Evolutionary conservation across 1,140 invertebrate genomes (phyloP).

Genomic region (Drosophila carrolli): DNA sequence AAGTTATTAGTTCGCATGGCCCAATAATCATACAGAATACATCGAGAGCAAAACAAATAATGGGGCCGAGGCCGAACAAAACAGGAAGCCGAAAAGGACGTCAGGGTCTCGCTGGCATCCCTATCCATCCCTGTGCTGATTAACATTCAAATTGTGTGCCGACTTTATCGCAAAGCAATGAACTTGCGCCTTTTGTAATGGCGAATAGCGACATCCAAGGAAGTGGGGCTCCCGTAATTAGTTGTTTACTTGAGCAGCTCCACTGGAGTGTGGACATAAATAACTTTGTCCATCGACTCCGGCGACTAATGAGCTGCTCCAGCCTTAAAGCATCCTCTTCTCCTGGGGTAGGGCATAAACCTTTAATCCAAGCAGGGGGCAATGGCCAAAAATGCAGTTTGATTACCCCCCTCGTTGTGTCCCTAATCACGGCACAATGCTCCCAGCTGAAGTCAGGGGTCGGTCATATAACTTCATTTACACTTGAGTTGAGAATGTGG

Average conservation of each 20-base stretch:
- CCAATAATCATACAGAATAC: slow-evolving; percentile 71
- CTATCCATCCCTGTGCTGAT: slow-evolving; percentile 52
- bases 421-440: slow-evolving; percentile 40
- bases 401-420: not conserved
- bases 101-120: not conserved
- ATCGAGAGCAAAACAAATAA: slow-evolving; percentile 51
- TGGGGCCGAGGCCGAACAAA: slow-evolving; percentile 24
- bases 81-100: slow-evolving; percentile 32
- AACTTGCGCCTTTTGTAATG: slow-evolving; percentile 78
- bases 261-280: slow-evolving; percentile 61
- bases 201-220: slow-evolving; percentile 40
- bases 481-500: slow-evolving; percentile 54
- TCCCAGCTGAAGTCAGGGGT: slow-evolving; percentile 11
- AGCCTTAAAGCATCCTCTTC: slow-evolving; percentile 20
- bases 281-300: slow-evolving; percentile 58
- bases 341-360: not conserved
- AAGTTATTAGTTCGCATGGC: slow-evolving; percentile 79
- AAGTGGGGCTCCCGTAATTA: slow-evolving; percentile 58
- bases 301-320: slow-evolving; percentile 62
- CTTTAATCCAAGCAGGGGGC: slow-evolving; percentile 52
- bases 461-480: slow-evolving; percentile 62
- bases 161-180: slow-evolving; percentile 81
- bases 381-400: slow-evolving; percentile 69
- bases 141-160: slow-evolving; percentile 83
- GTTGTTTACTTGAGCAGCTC: slow-evolving; percentile 70